These are phyloP conservation scores for Chrysochloris asiatica DNA, from an alignment of 2,113 vertebrate species.

Conservation along the genomic window DNA sequence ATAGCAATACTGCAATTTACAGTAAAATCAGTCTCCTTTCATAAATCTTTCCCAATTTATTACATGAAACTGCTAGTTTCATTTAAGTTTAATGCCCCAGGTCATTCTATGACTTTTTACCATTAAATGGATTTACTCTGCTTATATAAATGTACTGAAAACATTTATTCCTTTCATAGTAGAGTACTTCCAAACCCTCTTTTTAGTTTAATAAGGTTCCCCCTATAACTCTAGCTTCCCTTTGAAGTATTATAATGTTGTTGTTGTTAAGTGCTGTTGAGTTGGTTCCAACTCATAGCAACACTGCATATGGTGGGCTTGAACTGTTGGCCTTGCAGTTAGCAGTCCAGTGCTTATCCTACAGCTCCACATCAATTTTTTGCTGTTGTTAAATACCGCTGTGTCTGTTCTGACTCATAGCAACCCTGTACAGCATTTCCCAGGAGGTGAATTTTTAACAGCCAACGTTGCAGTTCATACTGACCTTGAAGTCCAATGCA, in stretches of 20 bases:
- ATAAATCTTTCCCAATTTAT: neutral
- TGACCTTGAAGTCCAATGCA: too few species aligned
- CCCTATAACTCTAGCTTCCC: neutral
- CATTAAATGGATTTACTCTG: slow-evolving; percentile 13
- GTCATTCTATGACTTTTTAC: slow-evolving; percentile 12
- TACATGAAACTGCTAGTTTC: neutral
- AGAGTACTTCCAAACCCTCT: neutral
- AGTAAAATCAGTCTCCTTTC: slow-evolving; percentile 23
- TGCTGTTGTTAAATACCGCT: too few species aligned
- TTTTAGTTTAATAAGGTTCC: neutral
- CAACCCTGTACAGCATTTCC: too few species aligned
- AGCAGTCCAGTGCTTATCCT: too few species aligned
- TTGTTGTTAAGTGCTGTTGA: too few species aligned
- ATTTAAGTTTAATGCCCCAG: slow-evolving; percentile 21
- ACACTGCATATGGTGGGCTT: too few species aligned
- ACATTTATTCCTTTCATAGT: neutral
- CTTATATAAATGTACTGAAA: neutral
- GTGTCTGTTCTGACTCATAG: too few species aligned
- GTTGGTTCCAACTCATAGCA: too few species aligned
- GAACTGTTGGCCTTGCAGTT: too few species aligned
- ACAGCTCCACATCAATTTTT: too few species aligned
- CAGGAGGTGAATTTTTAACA: too few species aligned
- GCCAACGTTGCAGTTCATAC: too few species aligned
- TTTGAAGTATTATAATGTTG: neutral
- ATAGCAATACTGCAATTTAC: neutral